Base-by-base conservation (phyloP, 2,888 invertebrate species). In the Entomobrya multifasciata region DNA sequence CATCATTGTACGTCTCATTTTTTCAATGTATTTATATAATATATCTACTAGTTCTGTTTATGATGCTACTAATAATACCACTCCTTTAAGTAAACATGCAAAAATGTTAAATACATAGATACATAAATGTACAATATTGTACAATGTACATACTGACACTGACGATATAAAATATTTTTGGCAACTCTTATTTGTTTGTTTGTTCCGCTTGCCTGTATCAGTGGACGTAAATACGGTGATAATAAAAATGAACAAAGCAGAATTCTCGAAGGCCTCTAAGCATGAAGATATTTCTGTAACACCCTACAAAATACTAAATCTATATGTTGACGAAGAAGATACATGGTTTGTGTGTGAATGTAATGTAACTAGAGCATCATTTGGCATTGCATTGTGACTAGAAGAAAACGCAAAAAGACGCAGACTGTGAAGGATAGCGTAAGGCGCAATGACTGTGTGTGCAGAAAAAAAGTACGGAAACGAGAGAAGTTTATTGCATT, bases 381-480 rank as follows among this genome's bases (percentile, higher is more conserved):
- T 72, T 72, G 70, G 70, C 70, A 72, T 72, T 72, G 70, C 49
- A 49, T n/a, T n/a, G n/a, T n/a, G n/a, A n/a, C n/a, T n/a, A n/a
- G n/a, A n/a, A n/a, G 36, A n/a, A 11, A 30, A 62, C 20, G 62
- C 62, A 62, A 17, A 55, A 55, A 55, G 55, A n/a, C n/a, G n/a
- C n/a, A n/a, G n/a, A n/a, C n/a, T n/a, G n/a, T n/a, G 11, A 55
- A n/a, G 20, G 30, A 30, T n/a, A 30, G 27, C 17, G 25, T 8
- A 36, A 62, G 5, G 30, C 27, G 36, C 17, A 55, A 55, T n/a
- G n/a, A n/a, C 55, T 22, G 22, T 55, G 8, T 55, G 55, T 55
- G 55, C 22, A n/a, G n/a, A n/a, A n/a, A n/a, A 55, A 20, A 20
- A 17, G 55, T 55, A 22, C 55, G 55, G 55, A 55, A 55, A 55